These are phyloP conservation scores for Microchirus variegatus DNA, from an alignment of 2,797 vertebrate genomes.

Conservation along the genomic window DNA sequence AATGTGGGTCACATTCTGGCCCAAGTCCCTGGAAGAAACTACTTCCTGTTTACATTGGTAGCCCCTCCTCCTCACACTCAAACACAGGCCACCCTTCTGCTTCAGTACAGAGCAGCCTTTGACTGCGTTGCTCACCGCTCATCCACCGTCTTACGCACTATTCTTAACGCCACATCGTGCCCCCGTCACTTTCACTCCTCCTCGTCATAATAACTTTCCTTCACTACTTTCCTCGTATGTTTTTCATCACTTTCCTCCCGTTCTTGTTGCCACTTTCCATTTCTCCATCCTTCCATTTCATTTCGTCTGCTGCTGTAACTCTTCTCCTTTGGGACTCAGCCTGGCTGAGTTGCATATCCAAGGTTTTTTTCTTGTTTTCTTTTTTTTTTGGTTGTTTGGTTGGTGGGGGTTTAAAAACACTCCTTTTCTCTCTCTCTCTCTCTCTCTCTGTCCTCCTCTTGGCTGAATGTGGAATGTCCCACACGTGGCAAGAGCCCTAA, in stretches of 20 bases:
- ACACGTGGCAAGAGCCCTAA: slow-evolving; percentile 85
- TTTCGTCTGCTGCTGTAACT: neutral
- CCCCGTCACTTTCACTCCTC: slow-evolving; percentile 45
- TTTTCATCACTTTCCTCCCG: slow-evolving; percentile 23
- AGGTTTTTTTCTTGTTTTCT: neutral
- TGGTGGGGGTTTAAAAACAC: slow-evolving; percentile 39
- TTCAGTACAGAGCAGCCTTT: slow-evolving; percentile 59
- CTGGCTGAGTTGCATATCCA: slow-evolving; percentile 21
- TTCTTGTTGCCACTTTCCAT: slow-evolving; percentile 46
- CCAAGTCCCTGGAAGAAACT: slow-evolving; percentile 60
- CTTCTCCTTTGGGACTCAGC: slow-evolving; percentile 19
- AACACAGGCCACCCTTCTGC: slow-evolving; percentile 76
- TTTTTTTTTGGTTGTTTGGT: too few species aligned
- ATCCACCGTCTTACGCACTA: slow-evolving; percentile 67
- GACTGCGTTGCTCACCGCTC: slow-evolving; percentile 59
- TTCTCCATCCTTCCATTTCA: slow-evolving; percentile 23
- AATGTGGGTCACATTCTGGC: slow-evolving; percentile 17
- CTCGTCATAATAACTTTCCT: slow-evolving; percentile 41
- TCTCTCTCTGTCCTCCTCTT: slow-evolving; percentile 60
- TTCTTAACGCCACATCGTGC: slow-evolving; percentile 47
- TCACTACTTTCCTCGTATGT: slow-evolving; percentile 19
- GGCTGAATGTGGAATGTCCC: slow-evolving; percentile 80
- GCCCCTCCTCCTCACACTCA: slow-evolving; percentile 42
- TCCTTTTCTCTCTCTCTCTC: slow-evolving; percentile 18
- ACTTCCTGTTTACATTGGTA: slow-evolving; percentile 84